Percentiles rank a stretch among this genome's conserved stretches.
Conservation (phyloP, 2,113 vertebrate genomes). For the Pseudolaguvia tuberculata region DNA sequence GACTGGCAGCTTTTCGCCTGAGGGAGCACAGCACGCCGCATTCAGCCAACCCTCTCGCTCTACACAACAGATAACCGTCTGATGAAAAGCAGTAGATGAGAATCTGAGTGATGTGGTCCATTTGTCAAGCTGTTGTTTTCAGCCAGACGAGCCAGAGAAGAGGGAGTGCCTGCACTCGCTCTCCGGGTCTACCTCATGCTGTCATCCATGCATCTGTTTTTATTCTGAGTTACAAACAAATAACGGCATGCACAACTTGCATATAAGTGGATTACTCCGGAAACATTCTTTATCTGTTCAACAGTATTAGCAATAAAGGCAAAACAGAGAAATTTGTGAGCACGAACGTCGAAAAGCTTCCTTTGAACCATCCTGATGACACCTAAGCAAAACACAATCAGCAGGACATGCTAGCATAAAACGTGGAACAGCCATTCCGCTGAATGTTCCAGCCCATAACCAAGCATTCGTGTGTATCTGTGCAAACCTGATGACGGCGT, state of each 20-base stretch:
- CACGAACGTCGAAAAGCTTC: not conserved
- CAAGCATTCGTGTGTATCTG: slow-evolving; percentile 30
- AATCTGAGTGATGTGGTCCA: slow-evolving; percentile 51
- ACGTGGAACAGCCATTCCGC: not conserved
- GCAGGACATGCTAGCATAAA: slow-evolving; percentile 11
- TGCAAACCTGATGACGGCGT: slow-evolving; percentile 24
- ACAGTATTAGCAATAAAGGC: not conserved
- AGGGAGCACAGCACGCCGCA: slow-evolving; percentile 59
- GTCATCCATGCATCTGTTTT: slow-evolving; percentile 51
- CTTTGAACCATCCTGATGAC: slow-evolving; percentile 7
- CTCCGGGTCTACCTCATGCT: slow-evolving; percentile 51
- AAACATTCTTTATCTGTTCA: slow-evolving; percentile 4
- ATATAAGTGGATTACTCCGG: not conserved
- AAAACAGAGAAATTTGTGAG: slow-evolving; percentile 2
- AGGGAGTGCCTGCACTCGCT: slow-evolving; percentile 42
- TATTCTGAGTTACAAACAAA: slow-evolving; percentile 18
- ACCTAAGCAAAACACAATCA: slow-evolving; percentile 18
- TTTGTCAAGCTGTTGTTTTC: slow-evolving; percentile 62
- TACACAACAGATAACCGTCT: slow-evolving; percentile 65
- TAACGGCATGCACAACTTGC: slow-evolving; percentile 27
- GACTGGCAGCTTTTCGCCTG: slow-evolving; percentile 71
- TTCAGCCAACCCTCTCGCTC: slow-evolving; percentile 57
- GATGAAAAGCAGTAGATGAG: slow-evolving; percentile 50
- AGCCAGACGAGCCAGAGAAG: slow-evolving; percentile 45
- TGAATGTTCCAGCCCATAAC: slow-evolving; percentile 16